A percentile compares a stretch with the other conserved stretches of the same genome.
Conservation (phyloP, 2,797 vertebrate genomes). For the Miichthys miiuy region DNA sequence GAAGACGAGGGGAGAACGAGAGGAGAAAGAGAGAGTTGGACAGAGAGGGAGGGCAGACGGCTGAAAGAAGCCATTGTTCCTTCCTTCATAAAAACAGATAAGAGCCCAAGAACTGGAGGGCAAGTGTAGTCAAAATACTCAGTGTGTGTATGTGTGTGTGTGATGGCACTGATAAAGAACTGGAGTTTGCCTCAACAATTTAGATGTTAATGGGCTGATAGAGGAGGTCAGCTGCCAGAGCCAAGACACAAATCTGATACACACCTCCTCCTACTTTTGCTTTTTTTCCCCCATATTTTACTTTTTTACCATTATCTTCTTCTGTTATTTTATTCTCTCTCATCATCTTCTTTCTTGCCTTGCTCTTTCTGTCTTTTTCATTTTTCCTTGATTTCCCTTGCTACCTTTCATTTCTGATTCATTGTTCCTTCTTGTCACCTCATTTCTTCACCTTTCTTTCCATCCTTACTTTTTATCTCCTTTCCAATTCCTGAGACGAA, state of each 20-base stretch:
- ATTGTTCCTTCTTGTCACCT: not conserved
- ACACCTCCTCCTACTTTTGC: conserved; percentile 20
- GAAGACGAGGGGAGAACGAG: conserved; percentile 57
- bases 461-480: not conserved
- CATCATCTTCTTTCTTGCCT: not conserved
- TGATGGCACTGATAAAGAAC: conserved; percentile 68
- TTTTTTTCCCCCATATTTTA: not conserved
- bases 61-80: conserved; percentile 79
- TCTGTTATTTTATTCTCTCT: not conserved
- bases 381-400: not conserved
- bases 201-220: conserved; percentile 66
- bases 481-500: not conserved
- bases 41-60: conserved; percentile 46
- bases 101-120: conserved; percentile 69
- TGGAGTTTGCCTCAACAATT: conserved; percentile 61
- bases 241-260: conserved; percentile 42
- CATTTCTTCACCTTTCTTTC: not conserved
- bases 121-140: conserved; percentile 76
- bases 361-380: not conserved
- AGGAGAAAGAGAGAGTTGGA: conserved; percentile 43
- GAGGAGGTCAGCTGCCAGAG: conserved; percentile 18
- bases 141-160: conserved; percentile 24
- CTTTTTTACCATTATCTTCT: not conserved
- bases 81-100: conserved; percentile 67
- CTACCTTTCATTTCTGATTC: not conserved